Evolutionary conservation across 92 coral and sea anemone genomes (phyloP), one percentile per base, ranked within the genome.

Genomic region (Phymanthus crucifer): DNA sequence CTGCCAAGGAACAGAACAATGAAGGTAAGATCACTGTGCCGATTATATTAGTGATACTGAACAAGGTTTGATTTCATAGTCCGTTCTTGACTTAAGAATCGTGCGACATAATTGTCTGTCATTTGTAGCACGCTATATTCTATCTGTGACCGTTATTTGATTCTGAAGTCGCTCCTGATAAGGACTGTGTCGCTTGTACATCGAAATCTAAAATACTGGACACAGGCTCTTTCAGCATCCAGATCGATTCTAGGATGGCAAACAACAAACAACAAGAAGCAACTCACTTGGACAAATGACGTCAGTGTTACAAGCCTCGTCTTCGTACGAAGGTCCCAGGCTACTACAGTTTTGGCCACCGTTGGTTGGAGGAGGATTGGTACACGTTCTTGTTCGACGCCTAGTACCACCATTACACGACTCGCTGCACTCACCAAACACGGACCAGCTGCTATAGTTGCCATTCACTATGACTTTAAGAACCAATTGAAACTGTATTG

Each of bases 361-460:
- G 54, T 75, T 73, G 61, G 11, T 71, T 65, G 97, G 94, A 24
- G 92, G 18, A 40, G 97, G 97, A 73, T 78, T 87, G 87, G 82
- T 87, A 57, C 97, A 92, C 13, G 85, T 80, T 40, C 97, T 94
- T 24, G 65, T 87, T 32, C 97, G 94, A 58, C 72, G 74, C 83
- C 54, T 85, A 43, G 52, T 72, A 0, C 97, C 97, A 2, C 90
- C 87, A 16, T 77, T 86, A 46, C 97, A 92, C 13, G 94, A 78
- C 26, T 82, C 83, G 82, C 94, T 92, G 70, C 97, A 92, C 38
- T 85, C 90, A 37, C 90, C 87, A 71, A 90, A 92, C 12, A 31
- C 84, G n/a, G 97, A 87, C 97, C 97, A 92, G 50, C 75, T 83
- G 73, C 94, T 75, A 76, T 84, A 92, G 77, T 75, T 85, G n/a